Base-by-base conservation (phyloP, 2,113 vertebrate genomes). In the Lophius piscatorius region DNA sequence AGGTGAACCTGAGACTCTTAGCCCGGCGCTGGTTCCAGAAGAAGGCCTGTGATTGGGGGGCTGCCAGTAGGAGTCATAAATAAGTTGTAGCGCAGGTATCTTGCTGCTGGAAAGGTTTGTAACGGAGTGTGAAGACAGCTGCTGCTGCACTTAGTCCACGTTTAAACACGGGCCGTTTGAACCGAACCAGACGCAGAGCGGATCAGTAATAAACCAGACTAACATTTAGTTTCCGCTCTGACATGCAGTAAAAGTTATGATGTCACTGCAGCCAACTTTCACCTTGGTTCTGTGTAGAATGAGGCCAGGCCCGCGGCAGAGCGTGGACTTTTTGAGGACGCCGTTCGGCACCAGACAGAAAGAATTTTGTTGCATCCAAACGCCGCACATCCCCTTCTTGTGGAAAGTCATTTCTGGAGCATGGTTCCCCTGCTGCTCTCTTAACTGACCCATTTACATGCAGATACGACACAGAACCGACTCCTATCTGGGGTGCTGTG, bases 71-170 rank as follows among this genome's bases (percentile, higher is more conserved):
- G 36, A 58, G 55, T 69, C 66, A 46, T 13, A 46, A 59, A 70
- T 28, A 59, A 21, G 22, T 21, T 40, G 9, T 17, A 29, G n/a
- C n/a, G n/a, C n/a, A n/a, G n/a, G 35, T 38, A 60, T 42, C 34
- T 35, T 67, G 70, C 57, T 58, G 46, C 57, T 2, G 6, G 1
- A 16, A 58, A 62, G 59, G 54, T 65, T 75, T 65, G 63, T 72
- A 36, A 47, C 3, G 0, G 44, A 66, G 60, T 22, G 63, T 36
- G 67, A 58, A 54, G 71, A 55, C 50, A 41, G 56, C 45, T 72
- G 75, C 42, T 48, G 58, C 29, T 35, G 63, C 18, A 49, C 67
- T 50, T 22, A 60, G 65, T 56, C 20, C 38, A 18, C 33, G 1
- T 41, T 48, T 38, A 33, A 55, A 26, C 17, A 38, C n/a, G 29